These are phyloP conservation scores for Micropterix aruncella DNA, from an alignment of 2,888 invertebrate species.

Conservation along the genomic window DNA sequence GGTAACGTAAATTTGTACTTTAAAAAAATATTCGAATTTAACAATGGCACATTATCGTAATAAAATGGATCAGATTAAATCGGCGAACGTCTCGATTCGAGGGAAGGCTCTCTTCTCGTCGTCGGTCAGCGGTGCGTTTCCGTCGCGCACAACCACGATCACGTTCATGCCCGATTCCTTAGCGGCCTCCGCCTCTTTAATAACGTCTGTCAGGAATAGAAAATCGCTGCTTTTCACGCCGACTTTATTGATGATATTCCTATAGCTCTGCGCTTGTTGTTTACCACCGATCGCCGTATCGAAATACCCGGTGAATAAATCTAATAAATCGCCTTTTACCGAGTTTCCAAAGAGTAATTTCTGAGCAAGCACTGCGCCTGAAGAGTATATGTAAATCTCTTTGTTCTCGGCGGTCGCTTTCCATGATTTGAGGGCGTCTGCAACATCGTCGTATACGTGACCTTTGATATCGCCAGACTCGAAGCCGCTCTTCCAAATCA, in stretches of 20 bases:
- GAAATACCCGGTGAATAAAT: conserved; percentile 63
- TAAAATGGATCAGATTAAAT: no score
- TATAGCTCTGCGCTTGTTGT: conserved; percentile 63
- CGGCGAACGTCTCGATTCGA: conserved; percentile 15
- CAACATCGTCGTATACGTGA: conserved; percentile 79
- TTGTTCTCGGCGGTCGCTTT: conserved; percentile 45
- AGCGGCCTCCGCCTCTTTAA: conserved; percentile 76
- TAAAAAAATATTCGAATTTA: no score
- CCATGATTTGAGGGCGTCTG: conserved; percentile 59
- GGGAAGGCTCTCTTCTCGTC: conserved; percentile 39
- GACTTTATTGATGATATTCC: conserved; percentile 56
- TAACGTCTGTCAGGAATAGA: conserved; percentile 76
- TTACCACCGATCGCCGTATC: conserved; percentile 80
- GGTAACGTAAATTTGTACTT: background rate
- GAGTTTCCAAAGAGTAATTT: conserved; percentile 73
- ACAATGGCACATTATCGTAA: no score
- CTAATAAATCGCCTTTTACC: conserved; percentile 60
- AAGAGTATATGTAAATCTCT: conserved; percentile 73
- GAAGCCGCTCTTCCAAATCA: conserved; percentile 81
- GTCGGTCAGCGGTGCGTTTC: conserved; percentile 56
- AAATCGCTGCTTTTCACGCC: conserved; percentile 49
- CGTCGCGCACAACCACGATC: conserved; percentile 61
- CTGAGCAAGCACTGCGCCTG: conserved; percentile 84
- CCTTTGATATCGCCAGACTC: conserved; percentile 63
- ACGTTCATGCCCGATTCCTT: conserved; percentile 53